Percentiles rank a stretch among this genome's conserved stretches.
Conservation (phyloP, 2,113 vertebrate species). For the Myrmecobius fasciatus region DNA sequence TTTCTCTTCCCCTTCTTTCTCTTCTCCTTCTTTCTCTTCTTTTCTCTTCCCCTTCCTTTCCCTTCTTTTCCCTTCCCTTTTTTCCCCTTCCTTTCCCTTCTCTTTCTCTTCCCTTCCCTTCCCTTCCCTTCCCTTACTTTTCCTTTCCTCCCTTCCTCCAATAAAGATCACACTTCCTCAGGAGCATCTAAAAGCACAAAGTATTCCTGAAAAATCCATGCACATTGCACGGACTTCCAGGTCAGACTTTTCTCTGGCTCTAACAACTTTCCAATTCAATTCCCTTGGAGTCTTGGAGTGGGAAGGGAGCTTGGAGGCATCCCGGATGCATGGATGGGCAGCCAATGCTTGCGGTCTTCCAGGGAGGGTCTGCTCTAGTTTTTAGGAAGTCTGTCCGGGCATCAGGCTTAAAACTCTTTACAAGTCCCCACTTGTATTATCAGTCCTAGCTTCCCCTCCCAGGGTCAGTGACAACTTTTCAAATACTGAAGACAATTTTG, state of each 20-base stretch:
- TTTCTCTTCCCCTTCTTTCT: no score
- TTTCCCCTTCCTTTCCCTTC: background rate
- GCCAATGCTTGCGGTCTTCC: background rate
- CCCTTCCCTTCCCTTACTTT: no score
- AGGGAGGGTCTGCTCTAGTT: background rate
- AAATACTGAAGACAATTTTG: background rate
- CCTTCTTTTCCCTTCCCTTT: fast-evolving
- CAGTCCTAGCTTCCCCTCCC: background rate
- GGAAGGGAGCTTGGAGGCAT: background rate
- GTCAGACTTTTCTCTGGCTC: background rate
- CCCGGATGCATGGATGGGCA: background rate
- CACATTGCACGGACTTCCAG: background rate
- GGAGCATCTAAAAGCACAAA: background rate
- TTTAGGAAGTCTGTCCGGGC: no score
- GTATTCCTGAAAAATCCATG: background rate
- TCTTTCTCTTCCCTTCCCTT: background rate
- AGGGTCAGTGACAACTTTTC: background rate
- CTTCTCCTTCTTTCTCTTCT: no score
- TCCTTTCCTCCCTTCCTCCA: background rate
- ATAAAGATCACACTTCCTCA: background rate
- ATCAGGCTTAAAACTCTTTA: background rate
- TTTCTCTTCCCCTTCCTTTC: no score
- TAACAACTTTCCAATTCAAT: background rate
- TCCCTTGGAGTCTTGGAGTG: background rate
- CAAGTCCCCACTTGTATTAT: background rate